Conservation (phyloP, 2,113 vertebrate species). For the Leucosticte australis region DNA sequence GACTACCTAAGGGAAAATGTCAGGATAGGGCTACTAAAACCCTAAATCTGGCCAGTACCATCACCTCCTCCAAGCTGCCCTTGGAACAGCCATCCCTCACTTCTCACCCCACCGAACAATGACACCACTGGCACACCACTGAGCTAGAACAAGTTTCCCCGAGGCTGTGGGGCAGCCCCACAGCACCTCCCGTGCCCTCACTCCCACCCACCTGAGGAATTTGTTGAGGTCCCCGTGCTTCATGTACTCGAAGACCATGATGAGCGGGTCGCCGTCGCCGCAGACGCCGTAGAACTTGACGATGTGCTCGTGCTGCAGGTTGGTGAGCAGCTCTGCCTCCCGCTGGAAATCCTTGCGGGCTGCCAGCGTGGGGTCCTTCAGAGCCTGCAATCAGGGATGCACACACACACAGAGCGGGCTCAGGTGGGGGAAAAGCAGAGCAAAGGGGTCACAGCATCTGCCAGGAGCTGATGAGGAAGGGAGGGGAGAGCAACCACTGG, state of each 20-base stretch:
- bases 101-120: background rate
- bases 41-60: background rate
- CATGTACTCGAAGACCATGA: slow-evolving; percentile 99
- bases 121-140: background rate
- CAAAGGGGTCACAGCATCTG: fast-evolving
- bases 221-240: slow-evolving; percentile 98
- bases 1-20: background rate
- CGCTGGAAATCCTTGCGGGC: slow-evolving; percentile 97
- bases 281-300: slow-evolving; percentile 97
- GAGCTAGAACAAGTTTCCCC: fast-evolving
- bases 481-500: background rate
- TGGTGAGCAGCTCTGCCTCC: slow-evolving; percentile 96
- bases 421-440: background rate
- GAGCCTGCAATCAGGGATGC: slow-evolving; percentile 73
- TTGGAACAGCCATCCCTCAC: background rate
- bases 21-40: background rate
- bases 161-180: fast-evolving
- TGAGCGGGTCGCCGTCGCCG: slow-evolving; percentile 94
- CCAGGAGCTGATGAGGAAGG: background rate
- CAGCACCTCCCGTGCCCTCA: fast-evolving
- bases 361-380: slow-evolving; percentile 93
- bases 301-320: slow-evolving; percentile 96
- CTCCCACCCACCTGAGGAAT: slow-evolving; percentile 85
- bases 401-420: background rate
- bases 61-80: background rate